Evolutionary conservation across 2,113 vertebrate species (phyloP), one percentile per base, ranked within the genome.

Genomic region (Platanista minor): DNA sequence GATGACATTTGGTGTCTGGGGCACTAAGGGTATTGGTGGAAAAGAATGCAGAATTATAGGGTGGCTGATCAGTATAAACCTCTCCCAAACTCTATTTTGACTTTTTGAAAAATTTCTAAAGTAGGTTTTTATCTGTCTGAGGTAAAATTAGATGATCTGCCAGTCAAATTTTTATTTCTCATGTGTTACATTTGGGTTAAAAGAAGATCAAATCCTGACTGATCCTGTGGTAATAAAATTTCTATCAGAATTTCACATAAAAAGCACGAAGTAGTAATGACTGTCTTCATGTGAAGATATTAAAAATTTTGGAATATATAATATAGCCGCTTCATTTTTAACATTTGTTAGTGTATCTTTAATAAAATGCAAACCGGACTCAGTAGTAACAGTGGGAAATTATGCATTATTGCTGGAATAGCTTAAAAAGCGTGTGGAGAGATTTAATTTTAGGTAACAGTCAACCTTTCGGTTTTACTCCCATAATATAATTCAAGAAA

Each of bases 11-110:
- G 72, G 29, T 93, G 39, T 39, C n/a, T 61, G 86, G 39, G 5
- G 15, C 21, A 87, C 29, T 85, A 23, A 61, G n/a, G 27, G 10
- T 61, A n/a, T 43, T 46, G 13, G 15, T 86, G 33, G 39, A 31
- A 52, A 80, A 84, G 84, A 81, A 84, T 83, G 27, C 12, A 86
- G 39, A 82, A 80, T 86, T 90, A 46, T 8, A 61, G 69, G 31
- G 62, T 75, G 67, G 23, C 29, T 90, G 90, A 20, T 41, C 29
- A 46, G 31, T 41, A 9, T 27, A 46, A 17, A 94, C 1, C 86
- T 93, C 62, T 33, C 87, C 9, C 86, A 21, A 88, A 71, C 89
- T 90, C 7, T 52, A 23, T 83, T 96, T 81, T 95, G 91, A 96
- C 52, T 80, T 85, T 94, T 92, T 91, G 52, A 61, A 93, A 67